phyloP scores from a whole-genome alignment of 2,113 vertebrate genomes.

The Dipodomys spectabilis region DNA sequence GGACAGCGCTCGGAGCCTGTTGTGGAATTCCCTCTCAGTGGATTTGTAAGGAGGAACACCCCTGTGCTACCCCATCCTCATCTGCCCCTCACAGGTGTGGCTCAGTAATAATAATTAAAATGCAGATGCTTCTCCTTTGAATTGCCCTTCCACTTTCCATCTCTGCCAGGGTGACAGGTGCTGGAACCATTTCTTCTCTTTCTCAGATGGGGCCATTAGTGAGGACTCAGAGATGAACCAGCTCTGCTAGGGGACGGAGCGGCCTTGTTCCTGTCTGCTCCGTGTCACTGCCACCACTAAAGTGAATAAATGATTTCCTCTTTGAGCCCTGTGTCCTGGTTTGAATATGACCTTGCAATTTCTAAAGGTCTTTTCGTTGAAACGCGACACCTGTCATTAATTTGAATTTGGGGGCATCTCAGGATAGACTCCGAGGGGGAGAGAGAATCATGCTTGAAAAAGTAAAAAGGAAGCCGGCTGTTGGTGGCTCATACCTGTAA shows the following conservation, averaged over 20 bases:
- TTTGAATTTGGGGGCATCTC: background rate
- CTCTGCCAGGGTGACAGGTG: background rate
- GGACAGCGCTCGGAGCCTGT: accelerated
- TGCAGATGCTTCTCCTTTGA: background rate
- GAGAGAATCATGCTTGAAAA: background rate
- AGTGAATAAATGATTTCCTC: background rate
- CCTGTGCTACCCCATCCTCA: background rate
- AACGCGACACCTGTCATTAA: background rate
- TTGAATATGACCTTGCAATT: slow-evolving; percentile 9
- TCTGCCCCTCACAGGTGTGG: background rate
- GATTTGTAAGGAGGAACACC: background rate
- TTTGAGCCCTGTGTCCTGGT: background rate
- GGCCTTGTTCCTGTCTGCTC: background rate
- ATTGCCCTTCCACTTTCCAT: background rate
- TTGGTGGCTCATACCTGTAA: too few species aligned
- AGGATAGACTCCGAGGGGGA: background rate
- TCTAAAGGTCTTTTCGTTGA: background rate
- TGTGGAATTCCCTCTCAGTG: background rate
- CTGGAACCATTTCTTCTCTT: background rate
- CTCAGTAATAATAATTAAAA: background rate
- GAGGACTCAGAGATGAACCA: background rate
- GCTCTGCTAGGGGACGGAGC: background rate
- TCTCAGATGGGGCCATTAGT: background rate
- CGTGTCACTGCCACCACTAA: background rate
- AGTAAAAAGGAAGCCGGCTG: background rate